Percentiles rank a stretch among this genome's conserved stretches.
phyloP scores from a whole-genome alignment of 1,140 invertebrate genomes.

The Eupristina koningsbergeri region DNA sequence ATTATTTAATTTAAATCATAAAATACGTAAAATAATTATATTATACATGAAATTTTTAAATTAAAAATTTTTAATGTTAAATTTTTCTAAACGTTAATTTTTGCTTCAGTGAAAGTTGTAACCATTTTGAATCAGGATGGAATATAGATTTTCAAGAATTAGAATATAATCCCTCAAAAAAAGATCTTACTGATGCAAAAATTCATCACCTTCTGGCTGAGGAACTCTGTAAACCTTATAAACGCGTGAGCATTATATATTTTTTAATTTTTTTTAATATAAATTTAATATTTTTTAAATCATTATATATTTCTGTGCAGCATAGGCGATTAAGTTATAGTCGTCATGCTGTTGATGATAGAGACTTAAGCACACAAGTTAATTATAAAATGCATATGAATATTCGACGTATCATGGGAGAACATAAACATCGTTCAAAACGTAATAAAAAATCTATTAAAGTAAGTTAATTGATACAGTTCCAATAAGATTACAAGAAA shows the following conservation, averaged over 20 bases:
- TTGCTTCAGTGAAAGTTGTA: slow-evolving; percentile 85
- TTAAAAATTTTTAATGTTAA: too few species aligned
- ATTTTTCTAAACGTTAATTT: too few species aligned
- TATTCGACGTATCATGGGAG: slow-evolving; percentile 87
- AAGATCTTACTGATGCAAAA: slow-evolving; percentile 91
- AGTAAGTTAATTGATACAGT: slow-evolving; percentile 50
- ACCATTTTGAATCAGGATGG: slow-evolving; percentile 85
- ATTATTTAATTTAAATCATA: too few species aligned
- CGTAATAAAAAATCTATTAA: slow-evolving; percentile 81
- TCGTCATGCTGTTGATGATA: slow-evolving; percentile 90
- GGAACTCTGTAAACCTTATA: slow-evolving; percentile 90
- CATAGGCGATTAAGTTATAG: slow-evolving; percentile 92
- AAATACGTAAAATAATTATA: too few species aligned
- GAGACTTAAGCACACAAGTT: slow-evolving; percentile 86
- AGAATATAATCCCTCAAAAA: slow-evolving; percentile 92
- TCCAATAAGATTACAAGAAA: too few species aligned
- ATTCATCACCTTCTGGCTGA: slow-evolving; percentile 94
- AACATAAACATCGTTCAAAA: slow-evolving; percentile 87
- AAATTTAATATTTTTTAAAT: neutral
- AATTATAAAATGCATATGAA: slow-evolving; percentile 95
- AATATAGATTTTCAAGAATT: slow-evolving; percentile 94
- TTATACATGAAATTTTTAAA: too few species aligned
- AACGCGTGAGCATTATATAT: slow-evolving; percentile 79
- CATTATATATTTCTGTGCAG: slow-evolving; percentile 68
- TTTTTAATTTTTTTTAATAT: neutral